phyloP scores from a whole-genome alignment of 2,113 vertebrate species.

The Pelobates fuscus region DNA sequence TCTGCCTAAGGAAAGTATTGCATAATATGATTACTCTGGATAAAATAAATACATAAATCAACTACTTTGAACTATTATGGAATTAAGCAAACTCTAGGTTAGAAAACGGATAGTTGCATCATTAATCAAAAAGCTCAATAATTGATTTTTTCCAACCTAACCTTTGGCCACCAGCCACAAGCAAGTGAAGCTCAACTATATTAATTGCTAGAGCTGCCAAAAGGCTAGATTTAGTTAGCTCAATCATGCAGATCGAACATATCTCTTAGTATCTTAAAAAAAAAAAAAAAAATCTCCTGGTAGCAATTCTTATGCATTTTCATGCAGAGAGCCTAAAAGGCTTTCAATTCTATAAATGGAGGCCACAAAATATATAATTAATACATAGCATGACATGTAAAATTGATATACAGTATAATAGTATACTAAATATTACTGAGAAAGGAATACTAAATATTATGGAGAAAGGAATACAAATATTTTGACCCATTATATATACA shows the following conservation, averaged over 20 bases:
- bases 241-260: conserved; percentile 12
- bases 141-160: conserved; percentile 43
- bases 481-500: no score
- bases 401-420: no score
- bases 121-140: conserved; percentile 55
- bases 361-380: neutral
- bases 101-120: conserved; percentile 46
- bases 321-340: conserved; percentile 11
- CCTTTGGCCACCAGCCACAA: conserved; percentile 40
- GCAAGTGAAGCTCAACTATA: conserved; percentile 10
- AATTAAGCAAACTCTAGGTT: conserved; percentile 52
- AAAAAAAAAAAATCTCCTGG: conserved; percentile 15
- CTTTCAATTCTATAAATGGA: conserved; percentile 20
- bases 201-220: conserved; percentile 50
- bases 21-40: conserved; percentile 43
- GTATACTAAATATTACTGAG: no score
- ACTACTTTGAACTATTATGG: conserved; percentile 52
- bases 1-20: conserved; percentile 45
- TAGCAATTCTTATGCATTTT: neutral
- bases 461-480: no score
- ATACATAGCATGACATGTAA: neutral
- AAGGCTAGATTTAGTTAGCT: neutral
- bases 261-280: conserved; percentile 19
- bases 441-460: no score
- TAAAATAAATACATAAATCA: conserved; percentile 41